Conservation (phyloP, 2,888 invertebrate genomes). For the Holacanthella duospinosa region DNA sequence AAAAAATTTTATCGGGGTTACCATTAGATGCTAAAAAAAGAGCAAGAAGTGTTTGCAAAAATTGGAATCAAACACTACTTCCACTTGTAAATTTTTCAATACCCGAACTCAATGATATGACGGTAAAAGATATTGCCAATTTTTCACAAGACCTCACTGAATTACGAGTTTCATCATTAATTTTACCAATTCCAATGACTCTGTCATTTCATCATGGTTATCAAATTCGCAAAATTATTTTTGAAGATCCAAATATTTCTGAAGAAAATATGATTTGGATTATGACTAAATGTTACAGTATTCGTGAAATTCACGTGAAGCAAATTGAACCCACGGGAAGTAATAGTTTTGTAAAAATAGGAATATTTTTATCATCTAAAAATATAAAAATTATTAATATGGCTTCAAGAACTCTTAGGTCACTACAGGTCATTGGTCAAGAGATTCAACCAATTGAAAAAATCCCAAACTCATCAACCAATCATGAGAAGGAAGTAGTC, state of each 20-base stretch:
- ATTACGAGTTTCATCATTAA: neutral
- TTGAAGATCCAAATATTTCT: neutral
- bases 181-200: neutral
- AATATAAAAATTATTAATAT: neutral
- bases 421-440: neutral
- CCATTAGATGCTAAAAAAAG: neutral
- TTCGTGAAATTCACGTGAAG: neutral
- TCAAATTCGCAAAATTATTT: neutral
- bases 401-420: neutral
- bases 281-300: neutral
- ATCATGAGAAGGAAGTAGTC: neutral
- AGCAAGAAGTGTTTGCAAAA: neutral
- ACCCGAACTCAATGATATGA: neutral
- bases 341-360: neutral
- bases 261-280: conserved; percentile 3
- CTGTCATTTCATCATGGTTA: neutral
- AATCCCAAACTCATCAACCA: neutral
- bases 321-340: neutral
- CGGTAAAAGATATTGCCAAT: neutral
- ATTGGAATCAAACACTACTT: neutral
- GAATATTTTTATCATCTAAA: neutral
- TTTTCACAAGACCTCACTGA: neutral
- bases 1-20: too few relatives aligned
- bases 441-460: too few relatives aligned
- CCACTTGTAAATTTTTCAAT: neutral